Percentiles rank a stretch among this genome's conserved stretches.
These are phyloP conservation scores for Malaclemys terrapin DNA, from an alignment of 2,113 vertebrate genomes.

Conservation along the genomic window DNA sequence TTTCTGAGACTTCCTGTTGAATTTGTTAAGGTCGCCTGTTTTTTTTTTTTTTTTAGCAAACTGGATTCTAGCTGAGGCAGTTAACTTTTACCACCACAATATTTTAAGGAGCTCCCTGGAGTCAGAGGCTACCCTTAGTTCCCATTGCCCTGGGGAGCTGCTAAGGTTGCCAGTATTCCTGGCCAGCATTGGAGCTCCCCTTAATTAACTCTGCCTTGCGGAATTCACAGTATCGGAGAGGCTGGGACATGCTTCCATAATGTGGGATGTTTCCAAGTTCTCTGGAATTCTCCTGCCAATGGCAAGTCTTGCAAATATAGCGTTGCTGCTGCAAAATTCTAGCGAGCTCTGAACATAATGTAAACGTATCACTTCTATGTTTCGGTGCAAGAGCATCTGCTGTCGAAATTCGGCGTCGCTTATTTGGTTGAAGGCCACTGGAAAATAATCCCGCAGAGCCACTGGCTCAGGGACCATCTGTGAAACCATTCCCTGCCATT, in stretches of 20 bases:
- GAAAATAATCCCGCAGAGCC: slow-evolving; percentile 55
- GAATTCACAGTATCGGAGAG: not conserved
- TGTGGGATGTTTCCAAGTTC: not conserved
- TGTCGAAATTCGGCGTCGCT: slow-evolving; percentile 48
- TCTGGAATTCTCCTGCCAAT: slow-evolving; percentile 29
- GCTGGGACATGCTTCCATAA: not conserved
- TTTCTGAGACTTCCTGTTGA: not conserved
- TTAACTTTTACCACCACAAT: not conserved
- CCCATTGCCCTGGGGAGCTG: not conserved
- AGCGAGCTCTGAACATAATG: slow-evolving; percentile 14
- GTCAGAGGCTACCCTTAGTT: accelerated
- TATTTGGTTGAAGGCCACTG: slow-evolving; percentile 64
- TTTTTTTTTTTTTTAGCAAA: not conserved
- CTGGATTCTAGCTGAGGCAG: not conserved
- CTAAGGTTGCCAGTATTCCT: not conserved
- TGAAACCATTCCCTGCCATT: slow-evolving; percentile 23
- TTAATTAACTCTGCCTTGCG: not conserved
- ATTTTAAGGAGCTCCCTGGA: not conserved
- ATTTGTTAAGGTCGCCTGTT: slow-evolving; percentile 32
- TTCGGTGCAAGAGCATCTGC: slow-evolving; percentile 66
- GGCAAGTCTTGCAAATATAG: slow-evolving; percentile 38
- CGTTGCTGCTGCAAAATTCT: slow-evolving; percentile 40
- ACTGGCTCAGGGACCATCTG: slow-evolving; percentile 32
- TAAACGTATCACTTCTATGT: slow-evolving; percentile 60
- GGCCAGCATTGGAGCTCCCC: not conserved